Percentiles rank a stretch among this genome's conserved stretches.
Conservation (phyloP, 2,888 invertebrate species). For the Andrena fulva region DNA sequence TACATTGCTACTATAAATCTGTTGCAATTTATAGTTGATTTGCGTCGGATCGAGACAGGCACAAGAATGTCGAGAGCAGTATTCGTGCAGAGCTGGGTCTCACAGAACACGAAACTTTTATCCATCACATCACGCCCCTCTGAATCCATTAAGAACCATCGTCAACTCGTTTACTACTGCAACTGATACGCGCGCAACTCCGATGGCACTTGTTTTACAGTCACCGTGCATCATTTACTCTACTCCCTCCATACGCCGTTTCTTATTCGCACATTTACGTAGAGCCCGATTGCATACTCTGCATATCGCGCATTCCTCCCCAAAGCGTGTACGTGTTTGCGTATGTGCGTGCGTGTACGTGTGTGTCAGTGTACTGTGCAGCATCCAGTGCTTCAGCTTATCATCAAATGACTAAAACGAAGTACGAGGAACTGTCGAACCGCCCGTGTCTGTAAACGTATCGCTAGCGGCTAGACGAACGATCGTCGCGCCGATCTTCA, state of each 20-base stretch:
- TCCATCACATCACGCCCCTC: constrained; percentile 22
- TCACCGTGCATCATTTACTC: constrained; percentile 59
- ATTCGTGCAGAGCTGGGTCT: constrained; percentile 53
- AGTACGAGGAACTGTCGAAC: constrained; percentile 4
- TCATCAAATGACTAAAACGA: constrained; percentile 42
- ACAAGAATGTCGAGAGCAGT: constrained; percentile 13
- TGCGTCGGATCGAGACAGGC: neutral
- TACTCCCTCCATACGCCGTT: constrained; percentile 61
- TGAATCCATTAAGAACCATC: constrained; percentile 37
- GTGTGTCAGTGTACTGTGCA: constrained; percentile 58
- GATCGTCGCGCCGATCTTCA: constrained; percentile 52
- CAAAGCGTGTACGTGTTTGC: constrained; percentile 54
- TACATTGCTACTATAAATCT: neutral
- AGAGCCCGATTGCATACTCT: constrained; percentile 70
- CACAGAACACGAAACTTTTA: constrained; percentile 28
- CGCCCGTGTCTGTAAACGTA: constrained; percentile 46
- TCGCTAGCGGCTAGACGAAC: constrained; percentile 63
- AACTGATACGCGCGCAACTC: constrained; percentile 48
- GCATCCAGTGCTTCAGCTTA: constrained; percentile 73
- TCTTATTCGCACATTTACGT: constrained; percentile 68
- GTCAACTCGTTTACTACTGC: constrained; percentile 31
- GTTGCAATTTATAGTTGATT: neutral
- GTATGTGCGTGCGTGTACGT: constrained; percentile 44
- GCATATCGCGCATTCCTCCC: constrained; percentile 67
- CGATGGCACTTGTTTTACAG: constrained; percentile 50